Percentiles rank a stretch among this genome's conserved stretches.
Conservation (phyloP, 2,113 vertebrate species). For the Lampris incognitus region DNA sequence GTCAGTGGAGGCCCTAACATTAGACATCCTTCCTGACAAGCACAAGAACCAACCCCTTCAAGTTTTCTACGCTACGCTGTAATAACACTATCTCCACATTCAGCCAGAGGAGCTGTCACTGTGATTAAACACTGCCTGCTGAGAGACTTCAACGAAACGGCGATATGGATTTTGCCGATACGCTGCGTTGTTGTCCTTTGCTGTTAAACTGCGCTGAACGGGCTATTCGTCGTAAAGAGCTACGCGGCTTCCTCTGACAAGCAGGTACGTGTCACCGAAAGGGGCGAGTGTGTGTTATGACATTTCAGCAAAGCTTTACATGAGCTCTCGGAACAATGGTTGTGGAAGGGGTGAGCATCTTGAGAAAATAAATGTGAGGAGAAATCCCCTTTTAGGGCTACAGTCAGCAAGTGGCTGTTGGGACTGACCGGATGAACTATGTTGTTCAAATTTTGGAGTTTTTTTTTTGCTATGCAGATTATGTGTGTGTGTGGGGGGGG, state of each 20-base stretch:
- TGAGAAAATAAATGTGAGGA: constrained; percentile 8
- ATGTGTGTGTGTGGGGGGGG: too few species aligned
- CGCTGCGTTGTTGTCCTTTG: constrained; percentile 54
- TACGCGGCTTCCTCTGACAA: constrained; percentile 45
- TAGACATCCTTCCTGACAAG: constrained; percentile 61
- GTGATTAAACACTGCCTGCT: constrained; percentile 55
- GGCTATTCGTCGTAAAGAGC: constrained; percentile 51
- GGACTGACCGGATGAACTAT: not conserved
- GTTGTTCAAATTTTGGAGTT: not conserved
- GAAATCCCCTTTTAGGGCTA: constrained; percentile 10
- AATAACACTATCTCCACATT: constrained; percentile 51
- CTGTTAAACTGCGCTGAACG: constrained; percentile 54
- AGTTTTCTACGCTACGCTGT: constrained; percentile 51
- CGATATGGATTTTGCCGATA: constrained; percentile 51
- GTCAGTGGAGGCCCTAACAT: constrained; percentile 45
- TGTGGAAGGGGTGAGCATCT: constrained; percentile 15
- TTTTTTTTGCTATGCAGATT: too few species aligned
- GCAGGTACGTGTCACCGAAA: constrained; percentile 19
- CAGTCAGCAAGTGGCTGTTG: constrained; percentile 1
- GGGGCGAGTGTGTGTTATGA: constrained; percentile 38
- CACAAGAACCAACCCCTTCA: constrained; percentile 45
- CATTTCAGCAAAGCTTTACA: constrained; percentile 44
- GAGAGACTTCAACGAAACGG: constrained; percentile 47
- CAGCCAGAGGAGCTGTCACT: constrained; percentile 51
- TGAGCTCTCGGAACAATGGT: constrained; percentile 30